Base-by-base conservation (phyloP, 2,797 vertebrate genomes). In the Chaetophractus vellerosus region DNA sequence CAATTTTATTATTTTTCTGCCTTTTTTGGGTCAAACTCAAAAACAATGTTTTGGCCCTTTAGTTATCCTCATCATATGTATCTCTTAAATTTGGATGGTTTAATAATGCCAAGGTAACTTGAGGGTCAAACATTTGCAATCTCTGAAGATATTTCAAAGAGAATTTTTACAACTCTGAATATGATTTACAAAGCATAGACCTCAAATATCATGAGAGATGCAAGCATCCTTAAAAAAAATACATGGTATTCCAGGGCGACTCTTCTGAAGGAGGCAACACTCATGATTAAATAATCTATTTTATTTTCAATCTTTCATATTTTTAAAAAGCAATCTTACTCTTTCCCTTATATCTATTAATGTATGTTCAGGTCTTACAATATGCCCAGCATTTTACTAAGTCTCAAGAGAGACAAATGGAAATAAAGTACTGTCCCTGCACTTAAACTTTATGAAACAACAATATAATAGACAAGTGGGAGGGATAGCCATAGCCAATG, bases 121-220 rank as follows among this genome's bases (percentile, higher is more conserved):
- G 18, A 66, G 72, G 31, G 28, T 68, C 2, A 90, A 88, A 81
- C 88, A 90, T 48, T 93, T 90, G n/a, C 38, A 87, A 84, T 72
- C 59, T 16, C 31, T 74, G 52, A 75, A 80, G 55, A 48, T 19
- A 68, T 76, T 76, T n/a, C 10, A 55, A 64, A 15, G 18, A 93
- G 85, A 95, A 21, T 3, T 61, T 94, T 41, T 74, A 41, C 50
- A 21, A 55, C 3, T 26, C 24, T 63, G 5, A 78, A 50, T 69
- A 52, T 33, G 69, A 63, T 52, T 55, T 90, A 55, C 11, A 19
- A 38, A 55, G 38, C 74, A 59, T n/a, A 15, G 36, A 33, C 68
- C 18, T 41, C 36, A 88, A 21, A 15, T 48, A 82, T 59, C n/a
- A 33, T 82, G 55, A 66, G 75, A 59, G 16, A 33, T 41, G 12